Conservation (phyloP, 2,888 invertebrate genomes). For the Petrolisthes cinctipes region DNA sequence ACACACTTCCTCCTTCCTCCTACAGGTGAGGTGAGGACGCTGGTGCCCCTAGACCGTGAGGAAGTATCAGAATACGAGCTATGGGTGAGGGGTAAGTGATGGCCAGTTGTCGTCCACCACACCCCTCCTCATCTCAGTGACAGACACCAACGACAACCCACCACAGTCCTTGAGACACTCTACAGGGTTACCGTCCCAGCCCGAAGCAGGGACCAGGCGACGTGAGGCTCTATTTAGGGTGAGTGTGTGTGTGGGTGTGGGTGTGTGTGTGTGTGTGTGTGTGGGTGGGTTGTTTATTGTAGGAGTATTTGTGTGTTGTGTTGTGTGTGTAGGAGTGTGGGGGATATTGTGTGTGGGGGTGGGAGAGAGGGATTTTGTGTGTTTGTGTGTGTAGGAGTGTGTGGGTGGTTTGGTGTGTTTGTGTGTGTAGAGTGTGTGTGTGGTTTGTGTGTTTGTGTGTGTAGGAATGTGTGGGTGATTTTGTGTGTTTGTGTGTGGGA, state of each 20-base stretch:
- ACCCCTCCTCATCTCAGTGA: slow-evolving; percentile 62
- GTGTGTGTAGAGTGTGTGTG: no score
- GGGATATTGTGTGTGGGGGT: no score
- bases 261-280: no score
- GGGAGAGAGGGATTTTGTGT: no score
- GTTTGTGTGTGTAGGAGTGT: no score
- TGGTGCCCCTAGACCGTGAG: slow-evolving; percentile 56
- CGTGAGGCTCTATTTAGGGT: slow-evolving; percentile 44
- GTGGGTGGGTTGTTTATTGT: no score
- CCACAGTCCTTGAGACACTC: slow-evolving; percentile 70
- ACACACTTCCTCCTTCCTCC: not conserved
- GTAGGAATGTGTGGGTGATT: no score
- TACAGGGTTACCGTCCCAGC: slow-evolving; percentile 71
- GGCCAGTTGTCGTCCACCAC: slow-evolving; percentile 61
- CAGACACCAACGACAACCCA: slow-evolving; percentile 69
- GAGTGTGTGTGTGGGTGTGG: slow-evolving; percentile 6
- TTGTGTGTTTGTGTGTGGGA: no score
- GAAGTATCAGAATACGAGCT: slow-evolving; percentile 49
- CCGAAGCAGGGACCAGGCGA: slow-evolving; percentile 74
- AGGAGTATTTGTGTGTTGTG: no score
- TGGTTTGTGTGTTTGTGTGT: no score
- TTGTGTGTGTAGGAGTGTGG: no score
- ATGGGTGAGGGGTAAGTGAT: slow-evolving; percentile 56
- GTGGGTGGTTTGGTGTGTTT: no score
- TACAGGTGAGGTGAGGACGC: slow-evolving; percentile 43